Base-by-base conservation (phyloP, 2,888 invertebrate species). In the Panzeria rudis region DNA sequence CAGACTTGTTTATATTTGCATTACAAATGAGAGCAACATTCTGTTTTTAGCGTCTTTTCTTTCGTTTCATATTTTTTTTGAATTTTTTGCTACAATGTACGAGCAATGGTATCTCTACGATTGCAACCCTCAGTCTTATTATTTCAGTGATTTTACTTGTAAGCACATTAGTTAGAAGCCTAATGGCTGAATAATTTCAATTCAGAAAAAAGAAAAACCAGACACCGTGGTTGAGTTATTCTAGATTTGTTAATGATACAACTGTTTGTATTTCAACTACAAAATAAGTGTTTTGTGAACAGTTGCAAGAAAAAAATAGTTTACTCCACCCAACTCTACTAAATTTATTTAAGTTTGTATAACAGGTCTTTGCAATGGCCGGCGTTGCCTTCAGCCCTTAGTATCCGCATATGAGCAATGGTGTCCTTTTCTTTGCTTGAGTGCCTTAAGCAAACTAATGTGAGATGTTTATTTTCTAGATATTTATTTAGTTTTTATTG, bases 1-100 rank as follows among this genome's bases (percentile, higher is more conserved):
- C 52, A 56, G 32, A 59, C 25, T 72, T 41, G 11, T 50, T 32
- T 50, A 17, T 56, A 83, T 83, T 77, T 61, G 72, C 83, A 83
- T 83, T 66, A 66, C 77, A 77, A 83, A 83, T 83, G 71, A 83
- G 72, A 64, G 32, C 64, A 72, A 71, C 56, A 68, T 38, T 72
- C 50, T 56, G 47, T 25, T 17, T 44, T 59, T 32, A 35, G 32
- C 32, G 17, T 52, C 20, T 23, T 17, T 23, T 3, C 9, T 50
- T 38, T 29, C 29, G 13, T 1, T 38, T 38, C 38, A 13, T 38
- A 13, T 38, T 38, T 38, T 11, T 11, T 38, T 11, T 38, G 7
- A 32, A 32, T 35, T 35, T 35, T 35, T 11, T 64, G 20, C 32
- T 17, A 73, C 35, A 61, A 8, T 38, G n/a, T 73, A 35, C 47